Base-by-base conservation (phyloP, 2,797 vertebrate species). In the Heteromormyrus szaboi region DNA sequence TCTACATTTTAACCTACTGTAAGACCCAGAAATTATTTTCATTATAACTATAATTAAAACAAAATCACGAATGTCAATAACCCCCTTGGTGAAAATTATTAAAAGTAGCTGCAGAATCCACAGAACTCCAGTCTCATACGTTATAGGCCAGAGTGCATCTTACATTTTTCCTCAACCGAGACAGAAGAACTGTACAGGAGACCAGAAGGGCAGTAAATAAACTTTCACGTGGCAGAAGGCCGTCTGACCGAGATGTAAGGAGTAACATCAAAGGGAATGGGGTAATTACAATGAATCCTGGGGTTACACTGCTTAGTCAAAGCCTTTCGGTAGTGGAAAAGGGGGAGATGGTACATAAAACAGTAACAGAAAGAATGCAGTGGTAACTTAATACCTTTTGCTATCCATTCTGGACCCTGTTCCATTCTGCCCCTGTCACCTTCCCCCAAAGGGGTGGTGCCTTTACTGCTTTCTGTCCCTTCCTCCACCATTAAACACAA, bases 401-500 rank as follows among this genome's bases (percentile, higher is more conserved):
- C 46, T 53, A 33, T 54, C 83, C 83, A 85, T 29, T 85, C 12
- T 51, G 22, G 11, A 8, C 72, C 37, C 33, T 37, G 72, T 44
- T 79, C 72, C 37, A 19, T 46, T 79, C 72, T 8, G 5, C 29
- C 17, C 11, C 37, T 46, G 72, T 79, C 72, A 79, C 72, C 72
- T 85, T 29, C 83, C 25, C 83, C 14, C 83, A 54, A 53, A 85
- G 83, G 50, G 83, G 83, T 51, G 83, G 50, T 11, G 83, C 83
- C 22, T 48, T 8, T 9, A 11, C 2, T 85, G 9, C 50, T 50
- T 41, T 41, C 7, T 54, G 51, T 59, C 33, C 50, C 83, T 85
- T 50, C 83, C 83, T 85, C 83, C 50, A 50, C 53, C 33, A 86
- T 86, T 56, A 86, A 86, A 86, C 53, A 59, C 33, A 56, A 86